phyloP scores from a whole-genome alignment of 2,888 invertebrate genomes.

The Nycteola revayana region DNA sequence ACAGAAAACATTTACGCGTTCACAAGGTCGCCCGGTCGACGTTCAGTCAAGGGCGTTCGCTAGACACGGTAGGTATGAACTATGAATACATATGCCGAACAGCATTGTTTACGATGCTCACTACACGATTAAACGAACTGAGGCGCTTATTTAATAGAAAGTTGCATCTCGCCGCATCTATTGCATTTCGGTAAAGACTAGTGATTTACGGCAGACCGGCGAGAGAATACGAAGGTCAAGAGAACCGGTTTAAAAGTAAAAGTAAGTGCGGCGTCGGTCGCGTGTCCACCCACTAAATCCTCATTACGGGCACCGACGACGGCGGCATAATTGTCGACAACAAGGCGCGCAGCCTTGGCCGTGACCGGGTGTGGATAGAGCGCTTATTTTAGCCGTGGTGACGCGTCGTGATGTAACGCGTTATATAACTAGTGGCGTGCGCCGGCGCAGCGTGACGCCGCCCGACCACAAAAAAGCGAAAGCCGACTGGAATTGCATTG shows the following conservation, averaged over 20 bases:
- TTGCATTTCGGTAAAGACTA: constrained; percentile 23
- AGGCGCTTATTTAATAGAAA: constrained; percentile 8
- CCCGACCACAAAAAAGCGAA: constrained; percentile 66
- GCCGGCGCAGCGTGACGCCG: constrained; percentile 51
- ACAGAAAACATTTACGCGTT: constrained; percentile 67
- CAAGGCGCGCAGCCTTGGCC: constrained; percentile 77
- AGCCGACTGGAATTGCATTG: constrained; percentile 64
- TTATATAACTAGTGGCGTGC: constrained; percentile 67
- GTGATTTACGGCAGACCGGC: constrained; percentile 20
- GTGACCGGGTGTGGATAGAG: constrained; percentile 74
- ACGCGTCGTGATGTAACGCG: constrained; percentile 71
- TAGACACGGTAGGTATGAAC: constrained; percentile 58
- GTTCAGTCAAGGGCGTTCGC: constrained; percentile 77
- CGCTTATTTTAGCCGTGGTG: constrained; percentile 76
- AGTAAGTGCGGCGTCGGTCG: constrained; percentile 61
- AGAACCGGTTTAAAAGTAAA: constrained; percentile 78
- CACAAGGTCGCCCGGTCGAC: constrained; percentile 76
- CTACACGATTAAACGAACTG: constrained; percentile 17
- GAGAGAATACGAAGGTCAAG: constrained; percentile 58
- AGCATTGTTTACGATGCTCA: constrained; percentile 48
- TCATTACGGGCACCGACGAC: constrained; percentile 67
- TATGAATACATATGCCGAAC: constrained; percentile 38
- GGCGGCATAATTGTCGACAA: constrained; percentile 69
- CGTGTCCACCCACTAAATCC: constrained; percentile 78
- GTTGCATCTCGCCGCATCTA: constrained; percentile 11